Evolutionary conservation across 2,797 vertebrate species (phyloP).

Genomic region (Hydrocynus forskahlii): DNA sequence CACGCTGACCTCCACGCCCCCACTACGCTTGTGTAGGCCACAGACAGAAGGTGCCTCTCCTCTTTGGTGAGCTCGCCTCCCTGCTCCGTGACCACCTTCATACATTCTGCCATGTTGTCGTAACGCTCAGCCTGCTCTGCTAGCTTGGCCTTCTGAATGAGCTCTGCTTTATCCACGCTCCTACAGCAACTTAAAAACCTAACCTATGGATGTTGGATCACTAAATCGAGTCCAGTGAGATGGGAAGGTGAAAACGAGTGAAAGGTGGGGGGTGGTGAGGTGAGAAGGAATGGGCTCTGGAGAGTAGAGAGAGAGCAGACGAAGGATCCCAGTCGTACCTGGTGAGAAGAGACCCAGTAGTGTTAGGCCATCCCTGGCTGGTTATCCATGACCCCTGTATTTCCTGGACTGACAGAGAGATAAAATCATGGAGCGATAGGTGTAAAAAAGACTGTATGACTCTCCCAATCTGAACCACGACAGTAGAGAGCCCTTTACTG

Average conservation of each 20-base stretch:
- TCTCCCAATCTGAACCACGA: no score
- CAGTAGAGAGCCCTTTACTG: no score
- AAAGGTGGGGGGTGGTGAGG: not conserved
- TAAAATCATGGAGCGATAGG: no score
- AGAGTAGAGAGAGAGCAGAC: conserved; percentile 7
- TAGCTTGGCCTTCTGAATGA: conserved; percentile 90
- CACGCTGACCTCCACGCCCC: conserved; percentile 85
- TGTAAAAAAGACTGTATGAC: no score
- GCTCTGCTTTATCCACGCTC: conserved; percentile 84
- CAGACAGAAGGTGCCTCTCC: conserved; percentile 89
- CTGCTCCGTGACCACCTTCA: conserved; percentile 88
- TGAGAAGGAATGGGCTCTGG: not conserved
- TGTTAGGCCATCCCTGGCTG: no score
- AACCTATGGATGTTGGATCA: not conserved
- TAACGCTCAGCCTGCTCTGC: conserved; percentile 91
- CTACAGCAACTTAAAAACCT: not conserved
- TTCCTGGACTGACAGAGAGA: no score
- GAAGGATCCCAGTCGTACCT: conserved; percentile 49
- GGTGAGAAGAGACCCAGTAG: no score
- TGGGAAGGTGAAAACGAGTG: conserved; percentile 14
- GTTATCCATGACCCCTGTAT: no score
- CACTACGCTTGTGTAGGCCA: conserved; percentile 91
- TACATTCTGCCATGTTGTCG: conserved; percentile 88
- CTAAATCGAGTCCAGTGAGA: conserved; percentile 44
- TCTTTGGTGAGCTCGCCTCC: conserved; percentile 86